These are phyloP conservation scores for Phoxinus dragarum DNA, from an alignment of 2,797 vertebrate species.

Conservation along the genomic window DNA sequence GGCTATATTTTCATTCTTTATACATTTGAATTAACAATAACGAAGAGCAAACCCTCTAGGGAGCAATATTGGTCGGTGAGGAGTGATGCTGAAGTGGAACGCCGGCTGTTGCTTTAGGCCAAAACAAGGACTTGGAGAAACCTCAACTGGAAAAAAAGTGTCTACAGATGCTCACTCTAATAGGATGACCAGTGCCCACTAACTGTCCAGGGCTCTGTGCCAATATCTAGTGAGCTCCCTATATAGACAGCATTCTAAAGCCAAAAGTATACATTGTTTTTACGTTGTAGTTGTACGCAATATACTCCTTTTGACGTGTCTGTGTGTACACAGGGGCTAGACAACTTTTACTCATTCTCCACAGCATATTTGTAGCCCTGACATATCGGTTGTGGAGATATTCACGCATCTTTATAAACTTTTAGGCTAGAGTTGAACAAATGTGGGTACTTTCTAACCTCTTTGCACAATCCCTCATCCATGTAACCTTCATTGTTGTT, in stretches of 20 bases:
- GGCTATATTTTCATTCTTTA: background rate
- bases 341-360: background rate
- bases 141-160: background rate
- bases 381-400: background rate
- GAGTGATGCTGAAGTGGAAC: constrained; percentile 21
- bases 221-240: background rate
- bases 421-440: background rate
- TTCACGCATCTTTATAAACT: background rate
- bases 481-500: background rate
- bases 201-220: background rate
- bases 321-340: background rate
- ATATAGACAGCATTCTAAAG: background rate
- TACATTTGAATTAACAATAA: background rate
- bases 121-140: constrained; percentile 10
- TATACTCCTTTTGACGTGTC: background rate
- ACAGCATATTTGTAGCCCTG: background rate
- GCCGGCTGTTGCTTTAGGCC: constrained; percentile 26
- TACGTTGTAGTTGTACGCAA: background rate
- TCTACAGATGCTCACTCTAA: constrained; percentile 5
- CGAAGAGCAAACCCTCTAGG: background rate
- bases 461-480: background rate
- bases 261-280: background rate
- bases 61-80: constrained; percentile 8
- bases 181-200: constrained; percentile 1
- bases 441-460: background rate